A percentile compares a stretch with the other conserved stretches of the same genome.
These are phyloP conservation scores for Aplysia californica DNA, from an alignment of 1,140 invertebrate genomes.

Conservation along the genomic window DNA sequence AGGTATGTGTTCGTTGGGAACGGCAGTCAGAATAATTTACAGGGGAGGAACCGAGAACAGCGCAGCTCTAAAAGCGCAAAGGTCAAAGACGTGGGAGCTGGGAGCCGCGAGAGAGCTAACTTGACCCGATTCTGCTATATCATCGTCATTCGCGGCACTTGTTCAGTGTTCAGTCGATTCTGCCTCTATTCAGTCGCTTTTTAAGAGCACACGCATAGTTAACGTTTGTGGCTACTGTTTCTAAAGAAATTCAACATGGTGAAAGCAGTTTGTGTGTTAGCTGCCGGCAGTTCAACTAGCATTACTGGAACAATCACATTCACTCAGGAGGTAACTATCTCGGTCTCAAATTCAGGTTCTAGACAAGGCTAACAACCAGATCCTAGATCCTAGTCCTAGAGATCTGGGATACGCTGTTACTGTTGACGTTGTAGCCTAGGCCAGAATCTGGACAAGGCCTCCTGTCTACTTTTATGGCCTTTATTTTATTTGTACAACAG, in stretches of 20 bases:
- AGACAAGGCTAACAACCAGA: not conserved
- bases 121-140: no score
- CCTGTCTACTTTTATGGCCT: not conserved
- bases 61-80: no score
- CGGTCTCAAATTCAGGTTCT: not conserved
- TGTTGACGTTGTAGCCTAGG: not conserved
- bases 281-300: not conserved
- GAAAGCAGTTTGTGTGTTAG: conserved; percentile 18
- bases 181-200: no score
- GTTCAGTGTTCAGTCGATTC: no score
- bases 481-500: not conserved
- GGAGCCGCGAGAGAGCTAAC: no score
- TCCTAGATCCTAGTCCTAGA: not conserved
- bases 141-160: no score
- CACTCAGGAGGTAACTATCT: conserved; percentile 5
- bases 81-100: no score
- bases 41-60: no score
- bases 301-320: conserved; percentile 14
- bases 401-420: not conserved
- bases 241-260: conserved; percentile 21
- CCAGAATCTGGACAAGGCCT: not conserved
- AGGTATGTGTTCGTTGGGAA: no score
- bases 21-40: no score
- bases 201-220: no score
- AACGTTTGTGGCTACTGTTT: no score